A percentile compares a stretch with the other conserved stretches of the same genome.
Conservation (phyloP, 2,888 invertebrate genomes). For the Apotomis turbidana region DNA sequence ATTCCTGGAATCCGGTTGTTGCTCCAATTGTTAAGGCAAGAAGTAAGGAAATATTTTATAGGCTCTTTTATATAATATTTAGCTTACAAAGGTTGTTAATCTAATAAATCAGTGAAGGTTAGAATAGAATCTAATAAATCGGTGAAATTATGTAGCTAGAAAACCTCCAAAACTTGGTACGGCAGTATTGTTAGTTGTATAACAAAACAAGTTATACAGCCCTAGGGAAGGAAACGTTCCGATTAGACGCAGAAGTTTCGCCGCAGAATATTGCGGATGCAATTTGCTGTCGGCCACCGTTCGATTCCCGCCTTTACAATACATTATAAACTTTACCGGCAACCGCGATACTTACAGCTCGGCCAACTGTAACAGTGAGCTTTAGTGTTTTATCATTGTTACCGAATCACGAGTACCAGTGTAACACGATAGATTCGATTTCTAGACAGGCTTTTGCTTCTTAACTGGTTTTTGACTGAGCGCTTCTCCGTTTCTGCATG, state of each 20-base stretch:
- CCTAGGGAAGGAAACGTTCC: slow-evolving; percentile 22
- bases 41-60: too few species aligned
- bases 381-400: slow-evolving; percentile 13
- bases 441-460: too few species aligned
- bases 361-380: slow-evolving; percentile 22
- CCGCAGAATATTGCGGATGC: slow-evolving; percentile 38
- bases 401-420: neutral
- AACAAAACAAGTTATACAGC: slow-evolving; percentile 13
- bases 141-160: neutral
- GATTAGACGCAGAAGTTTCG: slow-evolving; percentile 27
- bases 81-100: too few species aligned
- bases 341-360: slow-evolving; percentile 8
- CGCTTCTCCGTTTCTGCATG: too few species aligned
- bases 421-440: too few species aligned
- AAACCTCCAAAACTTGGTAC: neutral
- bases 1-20: too few species aligned
- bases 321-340: slow-evolving; percentile 13
- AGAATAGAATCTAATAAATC: too few species aligned
- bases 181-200: neutral
- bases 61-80: too few species aligned
- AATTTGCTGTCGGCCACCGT: slow-evolving; percentile 23
- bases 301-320: slow-evolving; percentile 5
- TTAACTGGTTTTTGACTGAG: too few species aligned
- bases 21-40: too few species aligned
- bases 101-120: too few species aligned